A percentile compares a stretch with the other conserved stretches of the same genome.
phyloP scores from a whole-genome alignment of 2,113 vertebrate genomes.

The Lynx canadensis region DNA sequence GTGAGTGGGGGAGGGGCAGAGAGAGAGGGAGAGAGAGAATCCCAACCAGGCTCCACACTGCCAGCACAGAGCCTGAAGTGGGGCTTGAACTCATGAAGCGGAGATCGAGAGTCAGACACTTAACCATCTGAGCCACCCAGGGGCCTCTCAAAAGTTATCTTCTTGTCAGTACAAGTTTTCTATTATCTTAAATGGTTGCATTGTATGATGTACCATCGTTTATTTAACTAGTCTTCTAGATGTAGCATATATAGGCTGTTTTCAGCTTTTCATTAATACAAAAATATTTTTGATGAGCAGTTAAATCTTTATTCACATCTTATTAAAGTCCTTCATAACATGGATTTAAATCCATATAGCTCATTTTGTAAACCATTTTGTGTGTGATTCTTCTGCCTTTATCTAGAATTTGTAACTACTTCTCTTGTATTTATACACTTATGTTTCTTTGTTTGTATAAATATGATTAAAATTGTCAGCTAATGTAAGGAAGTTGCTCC shows the following conservation, averaged over 20 bases:
- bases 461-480: conserved; percentile 23
- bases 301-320: neutral
- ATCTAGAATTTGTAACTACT: conserved; percentile 49
- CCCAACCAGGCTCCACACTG: no score
- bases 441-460: conserved; percentile 50
- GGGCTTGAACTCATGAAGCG: no score
- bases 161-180: conserved; percentile 58
- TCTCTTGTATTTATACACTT: neutral
- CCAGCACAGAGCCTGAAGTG: no score
- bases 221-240: conserved; percentile 47
- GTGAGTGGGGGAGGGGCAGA: no score
- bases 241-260: conserved; percentile 30
- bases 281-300: conserved; percentile 40
- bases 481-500: neutral
- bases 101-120: no score
- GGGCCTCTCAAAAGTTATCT: no score
- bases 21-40: no score
- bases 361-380: conserved; percentile 16
- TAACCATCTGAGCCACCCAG: no score
- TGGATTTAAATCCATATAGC: conserved; percentile 51
- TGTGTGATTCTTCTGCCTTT: neutral
- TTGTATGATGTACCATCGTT: conserved; percentile 71
- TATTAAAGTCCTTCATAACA: neutral
- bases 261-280: conserved; percentile 37
- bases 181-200: conserved; percentile 49